A percentile compares a stretch with the other conserved stretches of the same genome.
These are phyloP conservation scores for Eutrigla gurnardus DNA, from an alignment of 2,797 vertebrate species.

Conservation along the genomic window DNA sequence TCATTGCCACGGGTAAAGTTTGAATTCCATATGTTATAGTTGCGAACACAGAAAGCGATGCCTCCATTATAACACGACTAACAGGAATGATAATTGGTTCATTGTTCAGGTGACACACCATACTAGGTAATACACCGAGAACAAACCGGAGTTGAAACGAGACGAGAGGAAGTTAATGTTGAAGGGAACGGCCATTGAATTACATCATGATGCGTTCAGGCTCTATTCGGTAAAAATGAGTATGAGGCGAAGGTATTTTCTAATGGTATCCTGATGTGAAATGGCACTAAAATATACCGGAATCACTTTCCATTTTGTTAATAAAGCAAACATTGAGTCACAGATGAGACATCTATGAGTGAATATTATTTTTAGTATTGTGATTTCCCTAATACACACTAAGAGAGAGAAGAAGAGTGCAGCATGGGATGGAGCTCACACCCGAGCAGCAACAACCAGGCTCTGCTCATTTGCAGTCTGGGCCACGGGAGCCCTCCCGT, in stretches of 20 bases:
- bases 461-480: constrained; percentile 52
- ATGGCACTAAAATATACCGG: neutral
- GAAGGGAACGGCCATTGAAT: neutral
- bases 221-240: neutral
- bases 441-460: constrained; percentile 8
- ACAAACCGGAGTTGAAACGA: neutral
- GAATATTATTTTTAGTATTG: too few relatives aligned
- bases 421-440: constrained; percentile 11
- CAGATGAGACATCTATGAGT: too few relatives aligned
- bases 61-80: neutral
- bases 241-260: neutral
- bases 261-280: neutral
- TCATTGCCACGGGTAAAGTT: neutral
- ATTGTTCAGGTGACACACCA: constrained; percentile 8
- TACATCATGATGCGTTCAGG: neutral
- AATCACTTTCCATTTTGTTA: too few relatives aligned
- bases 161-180: too few relatives aligned
- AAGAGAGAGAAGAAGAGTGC: neutral
- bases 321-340: too few relatives aligned
- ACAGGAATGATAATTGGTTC: constrained; percentile 15
- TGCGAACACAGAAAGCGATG: neutral
- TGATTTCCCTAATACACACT: neutral
- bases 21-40: neutral
- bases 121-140: neutral
- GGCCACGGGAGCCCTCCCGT: constrained; percentile 26